phyloP scores from a whole-genome alignment of 2,888 invertebrate species.

The Macaria notata region DNA sequence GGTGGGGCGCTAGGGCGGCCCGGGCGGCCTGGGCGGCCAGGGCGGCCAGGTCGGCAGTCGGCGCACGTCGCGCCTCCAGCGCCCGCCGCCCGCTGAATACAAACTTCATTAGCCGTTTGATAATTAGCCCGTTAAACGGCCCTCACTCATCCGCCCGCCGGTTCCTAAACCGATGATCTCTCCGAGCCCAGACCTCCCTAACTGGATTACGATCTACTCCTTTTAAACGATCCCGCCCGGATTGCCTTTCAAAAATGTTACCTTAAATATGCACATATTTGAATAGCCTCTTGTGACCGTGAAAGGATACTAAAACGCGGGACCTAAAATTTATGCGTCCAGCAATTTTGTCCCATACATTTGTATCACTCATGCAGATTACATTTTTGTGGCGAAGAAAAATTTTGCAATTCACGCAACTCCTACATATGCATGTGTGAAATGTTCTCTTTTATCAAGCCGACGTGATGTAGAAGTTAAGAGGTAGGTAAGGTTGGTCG shows the following conservation, averaged over 20 bases:
- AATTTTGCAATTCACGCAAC: conserved; percentile 10
- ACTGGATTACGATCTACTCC: conserved; percentile 30
- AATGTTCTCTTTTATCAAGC: no score
- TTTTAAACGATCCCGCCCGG: conserved; percentile 18
- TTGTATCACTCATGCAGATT: conserved; percentile 14
- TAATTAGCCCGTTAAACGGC: conserved; percentile 82
- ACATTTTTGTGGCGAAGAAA: conserved; percentile 13
- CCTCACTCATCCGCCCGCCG: conserved; percentile 68
- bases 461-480: conserved; percentile 3
- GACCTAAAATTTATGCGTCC: conserved; percentile 9
- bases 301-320: conserved; percentile 11
- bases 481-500: neutral
- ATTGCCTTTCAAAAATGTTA: conserved; percentile 19
- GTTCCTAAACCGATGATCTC: conserved; percentile 55
- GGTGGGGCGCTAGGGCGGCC: no score
- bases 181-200: conserved; percentile 27
- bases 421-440: neutral
- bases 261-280: conserved; percentile 24
- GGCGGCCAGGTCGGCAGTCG: conserved; percentile 77
- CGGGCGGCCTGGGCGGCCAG: no score
- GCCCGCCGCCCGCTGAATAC: conserved; percentile 77
- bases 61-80: conserved; percentile 70
- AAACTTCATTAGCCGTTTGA: conserved; percentile 83
- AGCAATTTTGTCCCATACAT: conserved; percentile 8
- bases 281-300: conserved; percentile 15